A percentile compares a stretch with the other conserved stretches of the same genome.
These are phyloP conservation scores for Meghimatium bilineatum DNA, from an alignment of 2,888 invertebrate species.

Conservation along the genomic window DNA sequence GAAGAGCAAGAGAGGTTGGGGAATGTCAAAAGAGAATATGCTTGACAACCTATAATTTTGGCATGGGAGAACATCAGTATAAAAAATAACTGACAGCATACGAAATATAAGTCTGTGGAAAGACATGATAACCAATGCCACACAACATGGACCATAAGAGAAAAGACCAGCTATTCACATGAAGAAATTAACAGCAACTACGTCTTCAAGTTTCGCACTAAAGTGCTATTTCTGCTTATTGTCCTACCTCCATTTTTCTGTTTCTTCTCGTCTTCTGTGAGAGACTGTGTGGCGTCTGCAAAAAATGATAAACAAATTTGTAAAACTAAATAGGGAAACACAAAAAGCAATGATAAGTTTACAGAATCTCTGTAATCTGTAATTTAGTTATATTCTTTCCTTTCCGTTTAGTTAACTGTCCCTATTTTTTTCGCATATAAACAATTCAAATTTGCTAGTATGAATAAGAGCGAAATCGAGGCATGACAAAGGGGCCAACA, in stretches of 20 bases:
- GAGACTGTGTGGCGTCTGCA: constrained; percentile 65
- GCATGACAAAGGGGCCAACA: not conserved
- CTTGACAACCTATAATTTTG: too few relatives aligned
- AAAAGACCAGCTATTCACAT: too few relatives aligned
- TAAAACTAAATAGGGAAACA: not conserved
- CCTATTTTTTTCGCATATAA: not conserved
- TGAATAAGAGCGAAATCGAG: not conserved
- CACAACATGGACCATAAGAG: too few relatives aligned
- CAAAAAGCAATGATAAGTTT: not conserved
- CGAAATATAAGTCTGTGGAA: too few relatives aligned
- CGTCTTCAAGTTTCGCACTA: not conserved
- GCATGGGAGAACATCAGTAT: too few relatives aligned
- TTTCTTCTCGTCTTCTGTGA: constrained; percentile 70
- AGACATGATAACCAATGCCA: too few relatives aligned
- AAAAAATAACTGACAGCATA: too few relatives aligned
- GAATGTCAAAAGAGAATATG: too few relatives aligned
- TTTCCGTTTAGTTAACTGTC: too few relatives aligned
- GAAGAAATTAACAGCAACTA: not conserved
- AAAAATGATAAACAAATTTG: constrained; percentile 15
- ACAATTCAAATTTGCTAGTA: not conserved
- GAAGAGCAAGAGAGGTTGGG: too few relatives aligned
- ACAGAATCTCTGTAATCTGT: not conserved
- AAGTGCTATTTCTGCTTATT: not conserved
- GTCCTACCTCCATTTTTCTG: constrained; percentile 65
- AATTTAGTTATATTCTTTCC: too few relatives aligned